These are phyloP conservation scores for Hydrolagus affinis DNA, from an alignment of 2,113 vertebrate species.

Conservation along the genomic window DNA sequence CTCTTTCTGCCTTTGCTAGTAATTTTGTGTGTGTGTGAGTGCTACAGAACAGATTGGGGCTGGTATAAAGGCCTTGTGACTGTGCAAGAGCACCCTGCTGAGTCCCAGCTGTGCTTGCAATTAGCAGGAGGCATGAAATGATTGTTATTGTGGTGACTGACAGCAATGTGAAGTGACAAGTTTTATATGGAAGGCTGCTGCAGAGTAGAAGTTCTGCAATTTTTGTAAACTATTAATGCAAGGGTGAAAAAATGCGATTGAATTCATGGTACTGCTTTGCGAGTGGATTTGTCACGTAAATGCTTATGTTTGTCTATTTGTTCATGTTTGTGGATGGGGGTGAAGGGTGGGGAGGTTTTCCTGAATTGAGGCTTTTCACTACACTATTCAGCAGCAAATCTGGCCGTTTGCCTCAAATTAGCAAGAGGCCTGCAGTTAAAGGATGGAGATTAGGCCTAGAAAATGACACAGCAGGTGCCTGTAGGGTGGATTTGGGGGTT, in stretches of 20 bases:
- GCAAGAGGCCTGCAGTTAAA: slow-evolving; percentile 63
- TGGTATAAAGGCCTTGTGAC: slow-evolving; percentile 75
- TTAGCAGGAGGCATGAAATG: slow-evolving; percentile 98
- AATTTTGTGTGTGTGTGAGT: slow-evolving; percentile 62
- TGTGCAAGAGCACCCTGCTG: slow-evolving; percentile 83
- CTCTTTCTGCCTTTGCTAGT: slow-evolving; percentile 97
- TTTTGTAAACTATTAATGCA: slow-evolving; percentile 50
- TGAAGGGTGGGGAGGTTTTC: slow-evolving; percentile 43
- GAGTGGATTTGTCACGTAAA: slow-evolving; percentile 13
- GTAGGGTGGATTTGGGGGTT: slow-evolving; percentile 69
- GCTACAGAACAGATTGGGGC: slow-evolving; percentile 78
- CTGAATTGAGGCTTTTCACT: slow-evolving; percentile 63
- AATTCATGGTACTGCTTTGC: slow-evolving; percentile 40
- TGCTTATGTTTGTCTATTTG: slow-evolving; percentile 24
- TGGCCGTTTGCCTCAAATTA: slow-evolving; percentile 73
- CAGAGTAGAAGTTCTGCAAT: slow-evolving; percentile 62
- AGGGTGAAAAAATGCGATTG: slow-evolving; percentile 44
- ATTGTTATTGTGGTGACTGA: slow-evolving; percentile 93
- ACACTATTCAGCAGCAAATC: slow-evolving; percentile 66
- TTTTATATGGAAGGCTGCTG: slow-evolving; percentile 74
- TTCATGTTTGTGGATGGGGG: background rate
- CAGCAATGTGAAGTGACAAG: slow-evolving; percentile 95
- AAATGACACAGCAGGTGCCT: slow-evolving; percentile 73
- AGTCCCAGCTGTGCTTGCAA: slow-evolving; percentile 99
- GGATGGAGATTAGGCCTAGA: slow-evolving; percentile 74